These are phyloP conservation scores for Charanyca ferruginea DNA, from an alignment of 2,888 invertebrate genomes.

Conservation along the genomic window DNA sequence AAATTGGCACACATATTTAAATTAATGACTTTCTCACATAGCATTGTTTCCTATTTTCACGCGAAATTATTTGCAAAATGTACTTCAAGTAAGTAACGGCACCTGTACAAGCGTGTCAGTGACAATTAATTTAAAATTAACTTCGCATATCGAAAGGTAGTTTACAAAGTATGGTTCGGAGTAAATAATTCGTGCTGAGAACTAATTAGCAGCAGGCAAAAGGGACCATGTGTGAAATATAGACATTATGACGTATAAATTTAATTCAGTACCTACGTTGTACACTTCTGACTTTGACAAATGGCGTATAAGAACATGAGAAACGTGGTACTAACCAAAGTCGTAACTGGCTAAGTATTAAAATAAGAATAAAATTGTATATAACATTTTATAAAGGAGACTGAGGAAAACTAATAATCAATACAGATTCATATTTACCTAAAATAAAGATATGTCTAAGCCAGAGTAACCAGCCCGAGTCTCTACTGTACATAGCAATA, in stretches of 20 bases:
- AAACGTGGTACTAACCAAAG: neutral
- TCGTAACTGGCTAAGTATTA: no score
- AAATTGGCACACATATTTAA: constrained; percentile 37
- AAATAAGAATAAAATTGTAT: no score
- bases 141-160: constrained; percentile 41
- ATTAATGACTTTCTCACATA: constrained; percentile 19
- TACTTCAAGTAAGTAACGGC: constrained; percentile 10
- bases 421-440: no score
- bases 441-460: no score
- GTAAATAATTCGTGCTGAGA: constrained; percentile 38
- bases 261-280: constrained; percentile 5
- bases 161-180: constrained; percentile 29
- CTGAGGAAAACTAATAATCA: no score
- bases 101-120: constrained; percentile 17
- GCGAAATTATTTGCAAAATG: constrained; percentile 38
- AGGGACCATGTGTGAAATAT: constrained; percentile 40
- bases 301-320: constrained; percentile 13
- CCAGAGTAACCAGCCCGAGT: no score
- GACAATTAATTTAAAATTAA: constrained; percentile 49
- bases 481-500: neutral
- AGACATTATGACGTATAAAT: constrained; percentile 22
- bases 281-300: constrained; percentile 19
- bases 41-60: constrained; percentile 31
- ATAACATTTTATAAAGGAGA: no score
- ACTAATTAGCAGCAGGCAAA: constrained; percentile 41